Evolutionary conservation across 2,888 invertebrate genomes (phyloP), one percentile per base, ranked within the genome.

Genomic region (Drosophila imparisetae): DNA sequence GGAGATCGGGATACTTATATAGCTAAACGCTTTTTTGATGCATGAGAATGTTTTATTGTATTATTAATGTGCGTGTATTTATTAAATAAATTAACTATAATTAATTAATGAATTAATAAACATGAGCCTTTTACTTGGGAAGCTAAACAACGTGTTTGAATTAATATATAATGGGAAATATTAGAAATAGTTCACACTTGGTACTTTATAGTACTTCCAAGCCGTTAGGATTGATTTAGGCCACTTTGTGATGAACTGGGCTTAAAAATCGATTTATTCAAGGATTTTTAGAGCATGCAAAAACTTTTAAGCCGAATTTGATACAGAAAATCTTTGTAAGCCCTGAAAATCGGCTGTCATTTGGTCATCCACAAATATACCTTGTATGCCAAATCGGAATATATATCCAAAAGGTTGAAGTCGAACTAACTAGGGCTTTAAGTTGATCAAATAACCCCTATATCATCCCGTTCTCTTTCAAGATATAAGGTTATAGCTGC

Each of bases 11-110:
- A 21, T 13, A 21, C 13, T 21, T 45, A 60, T 57, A 65, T 59
- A 53, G 52, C 66, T 53, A 59, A 78, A 67, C 55, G 78, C 78
- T 73, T 85, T 83, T 87, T 87, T 72, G 66, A 89, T 66, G 73
- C 83, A 63, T 74, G 66, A 69, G 66, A 78, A 81, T 73, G 85
- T 86, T 83, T 84, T 89, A 86, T 73, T 78, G 72, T 78, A 87
- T 78, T 78, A 89, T 84, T 69, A 67, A 81, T 80, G 73, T 85
- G 90, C 86, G 90, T 90, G 86, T 90, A 85, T 90, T 88, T 82
- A 90, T 78, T 82, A 65, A 89, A 77, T 68, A 82, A 78, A 85
- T 74, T 64, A 77, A 82, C 55, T 85, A 87, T 82, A 73, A 79
- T 76, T 81, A 72, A 79, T 78, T 74, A 74, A 66, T 49, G 62